Conservation (phyloP, 2,113 vertebrate species). For the Mesitornis unicolor region DNA sequence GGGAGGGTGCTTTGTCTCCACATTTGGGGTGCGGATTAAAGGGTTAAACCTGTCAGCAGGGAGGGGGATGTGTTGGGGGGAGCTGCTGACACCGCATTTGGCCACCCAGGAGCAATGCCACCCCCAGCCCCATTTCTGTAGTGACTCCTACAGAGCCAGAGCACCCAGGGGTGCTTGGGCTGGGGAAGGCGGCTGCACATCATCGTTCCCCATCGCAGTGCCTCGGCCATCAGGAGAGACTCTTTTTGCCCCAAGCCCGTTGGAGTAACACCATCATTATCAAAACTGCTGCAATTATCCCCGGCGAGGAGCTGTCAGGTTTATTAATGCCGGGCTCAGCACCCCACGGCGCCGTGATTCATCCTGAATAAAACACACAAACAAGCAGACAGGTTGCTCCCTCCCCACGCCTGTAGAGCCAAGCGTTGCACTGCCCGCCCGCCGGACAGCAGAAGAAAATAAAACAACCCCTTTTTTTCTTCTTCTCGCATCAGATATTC, state of each 20-base stretch:
- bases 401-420: rapidly evolving
- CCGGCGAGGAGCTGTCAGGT: background rate
- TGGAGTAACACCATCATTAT: background rate
- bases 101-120: background rate
- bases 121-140: background rate
- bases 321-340: background rate
- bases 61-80: background rate
- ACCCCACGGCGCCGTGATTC: background rate
- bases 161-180: rapidly evolving
- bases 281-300: background rate
- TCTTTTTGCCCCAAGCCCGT: background rate
- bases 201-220: background rate
- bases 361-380: background rate
- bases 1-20: background rate
- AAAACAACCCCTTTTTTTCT: background rate
- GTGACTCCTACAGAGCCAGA: background rate
- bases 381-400: background rate
- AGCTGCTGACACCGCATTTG: background rate
- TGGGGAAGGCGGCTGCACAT: background rate
- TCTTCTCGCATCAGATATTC: rapidly evolving
- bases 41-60: background rate
- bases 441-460: background rate
- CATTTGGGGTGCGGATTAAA: background rate
- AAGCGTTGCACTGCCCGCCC: background rate
- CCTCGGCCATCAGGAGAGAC: background rate